Conservation (phyloP, 2,888 invertebrate species). For the Apotomis capreana region DNA sequence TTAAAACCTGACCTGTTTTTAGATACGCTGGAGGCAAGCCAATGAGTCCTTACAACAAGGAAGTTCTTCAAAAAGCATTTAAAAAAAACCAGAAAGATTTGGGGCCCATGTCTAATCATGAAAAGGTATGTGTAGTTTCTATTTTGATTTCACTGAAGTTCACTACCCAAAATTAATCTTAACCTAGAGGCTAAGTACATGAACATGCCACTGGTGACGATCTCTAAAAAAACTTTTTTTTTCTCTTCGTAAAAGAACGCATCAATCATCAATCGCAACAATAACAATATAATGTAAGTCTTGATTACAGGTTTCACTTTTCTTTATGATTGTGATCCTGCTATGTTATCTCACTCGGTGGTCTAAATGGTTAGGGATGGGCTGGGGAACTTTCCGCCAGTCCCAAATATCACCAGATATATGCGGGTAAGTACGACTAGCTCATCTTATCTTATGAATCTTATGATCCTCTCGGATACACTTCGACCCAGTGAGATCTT, state of each 20-base stretch:
- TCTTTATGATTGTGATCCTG: slow-evolving; percentile 49
- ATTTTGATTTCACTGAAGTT: too few species aligned
- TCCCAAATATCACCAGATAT: slow-evolving; percentile 39
- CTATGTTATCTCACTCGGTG: slow-evolving; percentile 54
- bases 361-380: slow-evolving; percentile 51
- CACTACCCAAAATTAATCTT: too few species aligned
- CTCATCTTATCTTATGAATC: too few species aligned
- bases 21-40: slow-evolving; percentile 38
- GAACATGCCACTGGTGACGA: too few species aligned
- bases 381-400: slow-evolving; percentile 54
- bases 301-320: slow-evolving; percentile 54
- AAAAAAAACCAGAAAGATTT: slow-evolving; percentile 48
- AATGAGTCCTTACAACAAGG: slow-evolving; percentile 52
- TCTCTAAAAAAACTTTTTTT: too few species aligned
- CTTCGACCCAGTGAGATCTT: too few species aligned
- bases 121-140: background rate
- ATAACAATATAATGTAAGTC: background rate
- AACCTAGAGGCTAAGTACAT: too few species aligned
- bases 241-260: too few species aligned
- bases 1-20: background rate
- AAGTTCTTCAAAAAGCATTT: slow-evolving; percentile 49
- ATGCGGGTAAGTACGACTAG: slow-evolving; percentile 49
- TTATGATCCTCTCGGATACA: too few species aligned
- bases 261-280: background rate
- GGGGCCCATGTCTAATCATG: slow-evolving; percentile 50